phyloP scores from a whole-genome alignment of 2,113 vertebrate species.

The Urocynchramus pylzowi region DNA sequence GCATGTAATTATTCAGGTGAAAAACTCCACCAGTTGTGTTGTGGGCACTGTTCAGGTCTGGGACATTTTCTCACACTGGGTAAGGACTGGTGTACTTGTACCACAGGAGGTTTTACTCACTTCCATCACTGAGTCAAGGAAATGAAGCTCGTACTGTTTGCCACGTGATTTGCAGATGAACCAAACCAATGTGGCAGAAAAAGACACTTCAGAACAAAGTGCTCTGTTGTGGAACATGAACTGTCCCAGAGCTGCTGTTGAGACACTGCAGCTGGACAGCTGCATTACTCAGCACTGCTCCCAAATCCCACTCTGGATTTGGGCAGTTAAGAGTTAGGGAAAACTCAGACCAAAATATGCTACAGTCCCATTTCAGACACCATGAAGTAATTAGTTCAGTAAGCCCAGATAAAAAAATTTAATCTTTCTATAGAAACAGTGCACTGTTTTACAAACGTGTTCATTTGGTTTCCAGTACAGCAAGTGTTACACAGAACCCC shows the following conservation, averaged over 20 bases:
- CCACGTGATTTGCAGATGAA: neutral
- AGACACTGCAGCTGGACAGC: neutral
- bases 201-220: neutral
- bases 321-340: neutral
- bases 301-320: neutral
- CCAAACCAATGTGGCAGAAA: neutral
- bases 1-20: neutral
- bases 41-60: neutral
- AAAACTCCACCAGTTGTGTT: neutral
- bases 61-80: neutral
- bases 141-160: neutral
- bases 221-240: neutral
- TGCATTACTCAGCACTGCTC: neutral
- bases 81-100: neutral
- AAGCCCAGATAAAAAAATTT: constrained; percentile 71
- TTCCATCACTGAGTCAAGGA: neutral
- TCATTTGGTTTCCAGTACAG: constrained; percentile 75
- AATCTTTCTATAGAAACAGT: constrained; percentile 78
- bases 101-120: neutral
- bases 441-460: constrained; percentile 73
- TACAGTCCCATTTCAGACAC: neutral
- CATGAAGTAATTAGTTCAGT: neutral
- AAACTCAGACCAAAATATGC: neutral
- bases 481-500: constrained; percentile 47
- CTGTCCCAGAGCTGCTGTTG: neutral